Base-by-base conservation (phyloP, 2,888 invertebrate genomes). In the Gymnoscelis rufifasciata region DNA sequence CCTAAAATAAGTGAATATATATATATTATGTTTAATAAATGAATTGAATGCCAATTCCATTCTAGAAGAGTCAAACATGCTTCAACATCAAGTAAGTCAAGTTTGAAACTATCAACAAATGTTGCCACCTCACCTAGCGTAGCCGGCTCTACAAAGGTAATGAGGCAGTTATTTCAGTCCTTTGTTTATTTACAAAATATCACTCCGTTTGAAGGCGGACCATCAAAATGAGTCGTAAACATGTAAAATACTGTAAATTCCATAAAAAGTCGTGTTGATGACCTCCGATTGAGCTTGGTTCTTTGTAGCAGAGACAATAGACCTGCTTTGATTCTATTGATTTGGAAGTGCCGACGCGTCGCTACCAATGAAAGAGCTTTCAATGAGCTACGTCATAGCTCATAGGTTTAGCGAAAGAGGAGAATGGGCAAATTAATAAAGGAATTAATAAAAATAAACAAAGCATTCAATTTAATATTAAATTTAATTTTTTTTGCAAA, bases 131-230 rank as follows among this genome's bases (percentile, higher is more conserved):
- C 77, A 71, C 73, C 76, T 74, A 75, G 10, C n/a, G 1, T 15
- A 7, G 35, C 79, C 83, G 83, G 81, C 79, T 73, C 72, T 77
- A 87, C 87, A 88, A 87, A 88, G 88, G 86, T 87, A 83, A 83
- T 83, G 74, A 80, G 74, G 57, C 71, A 78, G 87, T 83, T 88
- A 88, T 88, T 88, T 87, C 83, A 83, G 88, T 81, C 74, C 74
- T 64, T 71, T 88, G 88, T 88, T 88, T 88, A 87, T 88, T 88
- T 88, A 88, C 88, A 83, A 87, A 84, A 88, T 88, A 88, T 88
- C 87, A 88, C 83, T 88, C 78, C 79, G 86, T 88, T 88, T 88
- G 88, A 88, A 88, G 87, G 84, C 84, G 87, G 81, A 83, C 87
- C 87, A 86, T 88, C 88, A 87, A 86, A 84, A 87, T 86, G 77